Base-by-base conservation (phyloP, 1,140 invertebrate genomes). In the Anastrepha ludens region DNA sequence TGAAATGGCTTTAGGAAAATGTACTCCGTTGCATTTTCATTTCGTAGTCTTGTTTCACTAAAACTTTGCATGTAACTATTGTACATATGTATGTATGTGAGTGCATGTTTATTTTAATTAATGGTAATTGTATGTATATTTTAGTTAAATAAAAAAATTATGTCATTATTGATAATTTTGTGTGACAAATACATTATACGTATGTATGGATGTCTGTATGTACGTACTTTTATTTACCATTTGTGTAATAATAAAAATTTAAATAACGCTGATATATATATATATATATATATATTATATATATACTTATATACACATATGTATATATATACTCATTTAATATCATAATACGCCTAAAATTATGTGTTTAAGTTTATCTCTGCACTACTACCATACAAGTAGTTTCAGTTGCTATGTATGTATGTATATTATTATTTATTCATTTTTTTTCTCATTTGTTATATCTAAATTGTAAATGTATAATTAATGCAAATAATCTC, bases 391-490 rank as follows among this genome's bases (percentile, higher is more conserved):
- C 29, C 29, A 29, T 1, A 29, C 29, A 29, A 29, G 29, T 67
- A 5, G 11, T 67, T 39, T 86, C 20, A 58, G 11, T 87, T 87
- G 15, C 41, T 41, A 8, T 58, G 15, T 74, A 7, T 74, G 29
- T 29, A 29, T 29, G 29, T 29, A 44, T 74, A 74, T 74, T 47
- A 74, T 44, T 17, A 81, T n/a, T 50, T 81, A 55, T 7, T 50
- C 74, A 50, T 78, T 20, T 7, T 2, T 47, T 70, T 15, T 50
- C 29, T 9, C 7, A 20, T 81, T 81, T 55, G 44, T 86, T 86
- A 88, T 86, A 55, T 86, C 85, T 88, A 86, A 88, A 81, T 88
- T 88, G 87, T 88, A 88, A 86, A 88, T 88, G 87, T 88, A 88
- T 88, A 86, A 60, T 59, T 81, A 59, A 87, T 74, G 65, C 55